phyloP scores from a whole-genome alignment of 2,797 vertebrate genomes.

The Simalia tracyae region DNA sequence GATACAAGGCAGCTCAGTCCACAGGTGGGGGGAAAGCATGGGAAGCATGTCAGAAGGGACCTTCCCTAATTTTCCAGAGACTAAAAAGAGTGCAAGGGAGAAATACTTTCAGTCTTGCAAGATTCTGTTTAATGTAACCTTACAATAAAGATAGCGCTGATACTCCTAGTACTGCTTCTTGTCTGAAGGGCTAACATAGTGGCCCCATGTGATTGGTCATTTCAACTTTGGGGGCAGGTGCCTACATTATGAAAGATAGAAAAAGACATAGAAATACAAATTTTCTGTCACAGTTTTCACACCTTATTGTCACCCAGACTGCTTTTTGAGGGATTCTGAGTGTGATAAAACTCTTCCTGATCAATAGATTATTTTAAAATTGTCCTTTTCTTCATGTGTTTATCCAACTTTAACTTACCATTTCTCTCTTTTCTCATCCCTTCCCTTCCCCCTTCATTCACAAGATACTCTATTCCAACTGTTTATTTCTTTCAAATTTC shows the following conservation, averaged over 20 bases:
- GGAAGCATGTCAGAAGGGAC: neutral
- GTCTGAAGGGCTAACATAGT: too few species aligned
- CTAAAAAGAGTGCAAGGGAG: too few species aligned
- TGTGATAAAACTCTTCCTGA: neutral
- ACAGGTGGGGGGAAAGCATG: neutral
- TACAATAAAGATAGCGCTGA: neutral
- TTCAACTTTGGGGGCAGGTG: too few species aligned
- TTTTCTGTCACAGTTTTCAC: neutral
- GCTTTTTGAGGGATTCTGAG: neutral
- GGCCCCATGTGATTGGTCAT: too few species aligned
- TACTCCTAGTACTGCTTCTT: neutral
- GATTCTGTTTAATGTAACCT: neutral
- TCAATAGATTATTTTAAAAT: neutral
- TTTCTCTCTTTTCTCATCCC: neutral
- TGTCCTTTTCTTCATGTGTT: neutral
- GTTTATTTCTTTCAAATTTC: neutral
- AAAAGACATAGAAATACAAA: neutral
- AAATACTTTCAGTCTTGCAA: neutral
- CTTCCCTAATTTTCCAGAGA: neutral
- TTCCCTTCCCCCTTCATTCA: neutral
- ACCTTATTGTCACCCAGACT: neutral
- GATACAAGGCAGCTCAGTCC: neutral
- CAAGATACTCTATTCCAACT: neutral
- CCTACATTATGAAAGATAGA: too few species aligned
- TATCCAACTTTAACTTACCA: neutral